Conservation (phyloP, 2,797 vertebrate species). For the Sebastes minor region DNA sequence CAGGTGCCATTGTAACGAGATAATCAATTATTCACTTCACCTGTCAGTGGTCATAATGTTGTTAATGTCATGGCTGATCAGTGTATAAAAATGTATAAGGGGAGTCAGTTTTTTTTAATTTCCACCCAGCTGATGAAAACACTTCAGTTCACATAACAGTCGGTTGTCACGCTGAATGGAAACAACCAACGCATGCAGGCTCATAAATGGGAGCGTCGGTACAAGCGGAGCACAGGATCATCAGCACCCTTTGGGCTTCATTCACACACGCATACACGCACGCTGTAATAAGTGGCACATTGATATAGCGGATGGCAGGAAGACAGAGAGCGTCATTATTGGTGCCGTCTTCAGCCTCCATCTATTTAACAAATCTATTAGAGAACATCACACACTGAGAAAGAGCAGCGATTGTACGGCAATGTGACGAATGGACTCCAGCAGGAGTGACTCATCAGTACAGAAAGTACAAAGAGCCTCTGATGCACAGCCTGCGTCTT, state of each 20-base stretch:
- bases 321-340: conserved; percentile 64
- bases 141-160: background rate
- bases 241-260: conserved; percentile 51
- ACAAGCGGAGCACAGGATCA: conserved; percentile 42
- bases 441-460: conserved; percentile 50
- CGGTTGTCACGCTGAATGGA: background rate
- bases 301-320: conserved; percentile 43
- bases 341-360: conserved; percentile 41
- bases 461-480: conserved; percentile 47
- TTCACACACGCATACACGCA: conserved; percentile 3
- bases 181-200: background rate
- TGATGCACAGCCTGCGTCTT: conserved; percentile 31
- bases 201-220: conserved; percentile 29
- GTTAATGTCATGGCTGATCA: no score
- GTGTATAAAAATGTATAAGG: no score
- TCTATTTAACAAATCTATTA: conserved; percentile 65
- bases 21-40: no score
- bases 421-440: conserved; percentile 47
- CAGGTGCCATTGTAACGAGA: no score
- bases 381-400: conserved; percentile 45
- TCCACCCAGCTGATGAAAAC: background rate
- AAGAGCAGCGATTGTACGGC: conserved; percentile 35
- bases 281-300: conserved; percentile 43
- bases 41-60: no score
- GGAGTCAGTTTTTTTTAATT: no score